Base-by-base conservation (phyloP, 2,113 vertebrate species). In the Phyllopteryx taeniolatus region DNA sequence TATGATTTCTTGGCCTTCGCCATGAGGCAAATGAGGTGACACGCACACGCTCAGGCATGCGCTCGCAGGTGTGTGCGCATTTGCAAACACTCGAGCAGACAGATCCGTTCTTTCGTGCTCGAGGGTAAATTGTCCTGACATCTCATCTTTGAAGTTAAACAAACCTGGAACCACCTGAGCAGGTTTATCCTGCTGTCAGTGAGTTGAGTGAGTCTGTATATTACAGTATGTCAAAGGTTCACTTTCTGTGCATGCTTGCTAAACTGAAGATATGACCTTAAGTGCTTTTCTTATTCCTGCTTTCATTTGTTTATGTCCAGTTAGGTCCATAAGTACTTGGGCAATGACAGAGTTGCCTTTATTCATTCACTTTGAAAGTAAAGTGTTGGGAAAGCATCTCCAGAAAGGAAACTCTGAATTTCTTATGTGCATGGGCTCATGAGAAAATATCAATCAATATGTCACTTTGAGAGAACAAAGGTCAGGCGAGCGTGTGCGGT, bases 71-170 rank as follows among this genome's bases (percentile, higher is more conserved):
- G 73, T 67, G 31, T 10, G 3, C 56, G 54, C 15, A 5, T 47
- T 53, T 70, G 65, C 56, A 76, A 62, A 79, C 61, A 70, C 75
- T 56, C 17, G 20, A 44, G 72, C 69, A 73, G 71, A 75, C 78
- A 75, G 67, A 76, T 76, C 74, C 74, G 20, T 78, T 86, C 76
- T 76, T 49, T 74, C 56, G 54, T 44, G 81, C 86, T 83, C 70
- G 20, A 77, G 85, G 84, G 68, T 71, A 82, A 76, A 82, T 72
- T 78, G 72, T 82, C 67, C 71, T 86, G 84, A 81, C 84, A 85
- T 86, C 77, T 87, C 87, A 74, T 86, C 79, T 83, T 70, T 79
- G 73, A 89, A 89, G 81, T 89, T 79, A 90, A 89, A 90, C 85
- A 90, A 87, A 83, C 77, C 75, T 79, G 73, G 67, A 83, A 88